Conservation (phyloP, 2,888 invertebrate species). For the Amblyteles armatorius region DNA sequence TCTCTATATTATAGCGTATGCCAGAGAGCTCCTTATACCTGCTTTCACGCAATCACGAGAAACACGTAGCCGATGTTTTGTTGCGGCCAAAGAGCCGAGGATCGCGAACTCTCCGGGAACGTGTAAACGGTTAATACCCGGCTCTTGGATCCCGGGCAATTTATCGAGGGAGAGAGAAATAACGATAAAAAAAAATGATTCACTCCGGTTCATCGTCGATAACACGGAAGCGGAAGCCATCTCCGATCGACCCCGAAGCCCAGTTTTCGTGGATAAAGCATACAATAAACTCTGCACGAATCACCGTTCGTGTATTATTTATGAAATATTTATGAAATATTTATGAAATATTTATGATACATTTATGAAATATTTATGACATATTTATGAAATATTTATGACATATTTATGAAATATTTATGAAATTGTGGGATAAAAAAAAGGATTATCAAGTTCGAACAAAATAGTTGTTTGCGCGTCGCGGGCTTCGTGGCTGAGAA, state of each 20-base stretch:
- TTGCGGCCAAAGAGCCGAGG: slow-evolving; percentile 28
- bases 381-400: background rate
- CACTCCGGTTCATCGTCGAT: slow-evolving; percentile 29
- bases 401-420: background rate
- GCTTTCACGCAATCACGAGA: slow-evolving; percentile 65
- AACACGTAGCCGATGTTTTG: slow-evolving; percentile 36
- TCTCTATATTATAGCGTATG: slow-evolving; percentile 35
- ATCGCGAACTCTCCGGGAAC: slow-evolving; percentile 46
- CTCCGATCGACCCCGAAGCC: background rate
- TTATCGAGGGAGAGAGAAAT: slow-evolving; percentile 41
- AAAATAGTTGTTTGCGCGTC: slow-evolving; percentile 23
- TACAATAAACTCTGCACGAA: slow-evolving; percentile 1
- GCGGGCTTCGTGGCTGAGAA: background rate
- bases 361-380: background rate
- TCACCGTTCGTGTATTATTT: background rate
- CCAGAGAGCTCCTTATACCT: slow-evolving; percentile 27
- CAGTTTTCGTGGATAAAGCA: background rate
- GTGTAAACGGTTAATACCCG: slow-evolving; percentile 57
- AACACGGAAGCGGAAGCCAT: slow-evolving; percentile 22
- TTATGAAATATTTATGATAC: background rate
- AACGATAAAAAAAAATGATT: slow-evolving; percentile 19
- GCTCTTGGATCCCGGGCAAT: slow-evolving; percentile 53
- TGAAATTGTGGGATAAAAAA: background rate
- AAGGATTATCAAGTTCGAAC: slow-evolving; percentile 11
- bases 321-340: background rate